Evolutionary conservation across 35 echinoderm and acorn worm species (phyloP).

Genomic region (Apostichopus californicus): DNA sequence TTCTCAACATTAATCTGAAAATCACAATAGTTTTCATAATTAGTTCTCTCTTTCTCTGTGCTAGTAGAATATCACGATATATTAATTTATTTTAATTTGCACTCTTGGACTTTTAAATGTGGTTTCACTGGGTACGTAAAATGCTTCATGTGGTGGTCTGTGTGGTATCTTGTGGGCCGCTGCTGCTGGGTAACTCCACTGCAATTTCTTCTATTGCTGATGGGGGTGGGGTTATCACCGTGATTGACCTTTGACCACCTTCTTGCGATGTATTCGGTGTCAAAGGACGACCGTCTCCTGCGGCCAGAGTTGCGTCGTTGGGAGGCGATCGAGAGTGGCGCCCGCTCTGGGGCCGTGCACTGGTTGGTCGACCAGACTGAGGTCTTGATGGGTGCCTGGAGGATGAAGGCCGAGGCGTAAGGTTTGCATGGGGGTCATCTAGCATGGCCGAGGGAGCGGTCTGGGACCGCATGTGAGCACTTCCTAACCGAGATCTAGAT

Average conservation of each 20-base stretch:
- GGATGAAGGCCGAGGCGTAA: conserved; percentile 45
- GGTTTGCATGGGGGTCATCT: background rate
- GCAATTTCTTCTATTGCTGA: conserved; percentile 18
- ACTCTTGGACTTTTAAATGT: background rate
- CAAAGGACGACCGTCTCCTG: conserved; percentile 34
- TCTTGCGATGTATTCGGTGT: conserved; percentile 58
- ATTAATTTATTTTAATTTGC: background rate
- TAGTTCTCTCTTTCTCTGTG: background rate
- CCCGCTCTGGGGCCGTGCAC: conserved; percentile 55
- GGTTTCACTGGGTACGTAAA: background rate
- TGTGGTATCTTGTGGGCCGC: background rate
- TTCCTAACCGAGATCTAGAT: background rate
- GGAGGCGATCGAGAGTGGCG: conserved; percentile 5
- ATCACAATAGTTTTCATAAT: background rate
- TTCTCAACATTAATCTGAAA: background rate
- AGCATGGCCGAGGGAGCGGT: conserved; percentile 11
- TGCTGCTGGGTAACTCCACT: background rate
- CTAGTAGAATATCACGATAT: background rate
- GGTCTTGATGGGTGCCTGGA: conserved; percentile 49
- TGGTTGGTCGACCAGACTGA: conserved; percentile 32
- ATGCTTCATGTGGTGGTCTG: background rate
- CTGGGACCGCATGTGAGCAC: conserved; percentile 2
- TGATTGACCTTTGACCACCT: background rate
- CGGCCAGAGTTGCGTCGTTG: background rate
- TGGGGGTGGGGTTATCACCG: background rate